Evolutionary conservation across 2,113 vertebrate genomes (phyloP).

Genomic region (Echinops telfairi): DNA sequence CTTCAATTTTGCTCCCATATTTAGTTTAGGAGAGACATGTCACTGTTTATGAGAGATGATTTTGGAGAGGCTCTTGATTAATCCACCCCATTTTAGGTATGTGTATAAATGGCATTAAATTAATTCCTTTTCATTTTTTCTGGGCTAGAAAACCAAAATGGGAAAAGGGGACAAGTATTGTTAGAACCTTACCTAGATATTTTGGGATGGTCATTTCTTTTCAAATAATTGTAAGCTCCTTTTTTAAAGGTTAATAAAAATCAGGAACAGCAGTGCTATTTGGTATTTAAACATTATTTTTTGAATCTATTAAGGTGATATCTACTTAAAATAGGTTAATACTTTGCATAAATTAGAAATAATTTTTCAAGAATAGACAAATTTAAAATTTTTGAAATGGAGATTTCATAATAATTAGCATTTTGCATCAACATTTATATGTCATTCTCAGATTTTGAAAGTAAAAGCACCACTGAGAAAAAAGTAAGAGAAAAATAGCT

Average conservation of each 20-base stretch:
- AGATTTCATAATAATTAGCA: constrained; percentile 7
- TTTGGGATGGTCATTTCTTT: background rate
- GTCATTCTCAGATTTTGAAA: constrained; percentile 30
- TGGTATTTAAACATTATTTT: constrained; percentile 29
- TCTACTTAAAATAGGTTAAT: constrained; percentile 2
- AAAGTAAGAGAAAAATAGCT: background rate
- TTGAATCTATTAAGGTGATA: constrained; percentile 2
- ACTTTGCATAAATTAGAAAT: constrained; percentile 17
- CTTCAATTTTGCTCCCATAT: constrained; percentile 7
- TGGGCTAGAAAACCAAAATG: background rate
- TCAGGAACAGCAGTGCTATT: background rate
- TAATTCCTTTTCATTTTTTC: constrained; percentile 54
- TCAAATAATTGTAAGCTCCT: background rate
- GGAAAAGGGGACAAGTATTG: background rate
- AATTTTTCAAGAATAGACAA: background rate
- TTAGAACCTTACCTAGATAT: constrained; percentile 14
- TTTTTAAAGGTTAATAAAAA: constrained; percentile 40
- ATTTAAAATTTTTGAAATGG: constrained; percentile 12
- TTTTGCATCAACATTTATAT: background rate
- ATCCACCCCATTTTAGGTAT: constrained; percentile 26
- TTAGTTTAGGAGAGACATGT: constrained; percentile 12
- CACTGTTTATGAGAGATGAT: background rate
- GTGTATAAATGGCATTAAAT: constrained; percentile 33
- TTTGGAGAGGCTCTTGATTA: constrained; percentile 50
- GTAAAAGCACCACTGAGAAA: background rate